These are phyloP conservation scores for Zalophus californianus DNA, from an alignment of 2,797 vertebrate species.

Conservation along the genomic window DNA sequence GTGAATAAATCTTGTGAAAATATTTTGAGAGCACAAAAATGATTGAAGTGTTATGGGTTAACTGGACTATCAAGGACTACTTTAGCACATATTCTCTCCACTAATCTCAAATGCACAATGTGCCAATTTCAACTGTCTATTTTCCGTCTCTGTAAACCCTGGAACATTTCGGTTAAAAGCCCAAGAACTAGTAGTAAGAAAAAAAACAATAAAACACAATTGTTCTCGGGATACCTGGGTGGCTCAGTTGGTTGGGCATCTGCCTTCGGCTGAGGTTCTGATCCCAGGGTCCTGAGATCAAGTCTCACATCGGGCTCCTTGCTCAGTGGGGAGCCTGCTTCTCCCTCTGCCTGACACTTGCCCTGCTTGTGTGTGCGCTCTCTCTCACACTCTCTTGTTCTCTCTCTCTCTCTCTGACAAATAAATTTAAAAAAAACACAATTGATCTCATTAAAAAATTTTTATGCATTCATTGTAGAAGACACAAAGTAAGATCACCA, in stretches of 20 bases:
- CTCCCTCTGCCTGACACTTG: too few species aligned
- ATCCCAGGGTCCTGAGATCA: too few species aligned
- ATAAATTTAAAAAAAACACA: neutral
- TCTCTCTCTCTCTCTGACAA: too few species aligned
- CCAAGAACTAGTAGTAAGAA: neutral
- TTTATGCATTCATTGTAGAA: neutral
- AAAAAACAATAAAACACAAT: neutral
- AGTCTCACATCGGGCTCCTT: too few species aligned
- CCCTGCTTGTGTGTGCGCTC: too few species aligned
- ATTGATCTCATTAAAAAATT: slow-evolving; percentile 18
- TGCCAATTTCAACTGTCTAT: neutral
- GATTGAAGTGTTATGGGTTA: neutral
- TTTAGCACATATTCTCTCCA: neutral
- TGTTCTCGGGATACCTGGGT: neutral
- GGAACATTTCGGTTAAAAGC: neutral
- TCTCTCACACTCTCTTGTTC: too few species aligned
- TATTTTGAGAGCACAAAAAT: neutral
- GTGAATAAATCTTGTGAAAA: slow-evolving; percentile 41
- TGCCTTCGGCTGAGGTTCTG: too few species aligned
- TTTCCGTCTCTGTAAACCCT: neutral
- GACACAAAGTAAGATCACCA: neutral
- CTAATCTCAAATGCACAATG: neutral
- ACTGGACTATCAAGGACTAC: neutral
- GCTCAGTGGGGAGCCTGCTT: too few species aligned
- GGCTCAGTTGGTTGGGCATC: too few species aligned